phyloP scores from a whole-genome alignment of 2,888 invertebrate genomes.

The Plagodis dolabraria region DNA sequence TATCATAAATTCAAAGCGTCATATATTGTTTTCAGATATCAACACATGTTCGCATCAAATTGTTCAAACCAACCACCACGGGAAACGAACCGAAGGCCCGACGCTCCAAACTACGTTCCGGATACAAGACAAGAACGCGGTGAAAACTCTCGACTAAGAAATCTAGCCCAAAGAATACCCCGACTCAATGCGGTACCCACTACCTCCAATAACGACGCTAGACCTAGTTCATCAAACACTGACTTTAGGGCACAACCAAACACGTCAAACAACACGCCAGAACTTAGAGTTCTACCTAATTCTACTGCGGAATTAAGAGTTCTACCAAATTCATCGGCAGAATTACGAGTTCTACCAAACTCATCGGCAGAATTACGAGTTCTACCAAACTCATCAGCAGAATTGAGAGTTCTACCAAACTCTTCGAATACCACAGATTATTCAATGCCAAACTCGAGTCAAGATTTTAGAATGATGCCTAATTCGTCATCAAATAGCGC shows the following conservation, averaged over 20 bases:
- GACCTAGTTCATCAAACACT: slow-evolving; percentile 9
- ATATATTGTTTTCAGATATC: slow-evolving; percentile 44
- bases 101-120: slow-evolving; percentile 54
- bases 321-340: neutral
- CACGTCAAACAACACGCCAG: slow-evolving; percentile 1
- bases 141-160: slow-evolving; percentile 62
- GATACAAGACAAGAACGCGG: slow-evolving; percentile 54
- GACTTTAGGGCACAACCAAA: slow-evolving; percentile 6
- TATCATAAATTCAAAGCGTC: no score
- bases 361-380: slow-evolving; percentile 22
- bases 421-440: slow-evolving; percentile 4
- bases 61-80: slow-evolving; percentile 19
- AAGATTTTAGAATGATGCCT: slow-evolving; percentile 21
- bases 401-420: slow-evolving; percentile 29
- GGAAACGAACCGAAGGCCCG: slow-evolving; percentile 40
- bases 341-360: slow-evolving; percentile 29
- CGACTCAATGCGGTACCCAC: slow-evolving; percentile 58
- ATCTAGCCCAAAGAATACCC: slow-evolving; percentile 67
- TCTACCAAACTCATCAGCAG: slow-evolving; percentile 16
- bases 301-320: neutral
- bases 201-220: slow-evolving; percentile 30
- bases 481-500: slow-evolving; percentile 12
- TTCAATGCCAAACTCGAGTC: slow-evolving; percentile 4
- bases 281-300: slow-evolving; percentile 3
- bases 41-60: slow-evolving; percentile 70